Conservation (phyloP, 2,113 vertebrate genomes). For the Corythoichthys haematopterus region DNA sequence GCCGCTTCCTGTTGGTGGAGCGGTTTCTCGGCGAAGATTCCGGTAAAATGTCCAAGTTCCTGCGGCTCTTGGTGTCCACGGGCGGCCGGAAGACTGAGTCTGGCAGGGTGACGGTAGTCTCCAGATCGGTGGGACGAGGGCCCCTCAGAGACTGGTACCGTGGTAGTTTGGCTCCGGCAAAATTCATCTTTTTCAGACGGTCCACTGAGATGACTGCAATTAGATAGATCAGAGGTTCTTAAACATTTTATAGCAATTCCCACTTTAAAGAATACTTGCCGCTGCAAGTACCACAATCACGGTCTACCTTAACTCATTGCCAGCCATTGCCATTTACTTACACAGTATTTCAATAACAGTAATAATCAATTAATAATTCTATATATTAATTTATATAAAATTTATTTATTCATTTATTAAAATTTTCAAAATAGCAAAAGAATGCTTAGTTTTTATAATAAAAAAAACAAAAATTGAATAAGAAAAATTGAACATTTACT, state of each 20-base stretch:
- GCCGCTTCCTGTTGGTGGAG: conserved; percentile 69
- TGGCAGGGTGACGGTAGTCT: conserved; percentile 83
- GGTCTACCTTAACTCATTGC: too few relatives aligned
- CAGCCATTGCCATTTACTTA: too few relatives aligned
- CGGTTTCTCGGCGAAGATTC: conserved; percentile 59
- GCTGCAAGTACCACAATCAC: too few relatives aligned
- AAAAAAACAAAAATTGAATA: too few relatives aligned
- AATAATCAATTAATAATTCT: too few relatives aligned
- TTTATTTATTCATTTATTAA: too few relatives aligned
- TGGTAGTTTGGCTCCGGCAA: conserved; percentile 80
- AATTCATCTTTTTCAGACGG: conserved; percentile 85
- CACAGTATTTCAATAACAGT: too few relatives aligned
- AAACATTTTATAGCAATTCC: not conserved
- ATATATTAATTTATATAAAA: too few relatives aligned
- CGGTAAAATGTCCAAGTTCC: conserved; percentile 58
- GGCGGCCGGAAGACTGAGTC: conserved; percentile 77
- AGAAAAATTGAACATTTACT: too few relatives aligned
- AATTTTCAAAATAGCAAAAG: too few relatives aligned
- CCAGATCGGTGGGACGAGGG: conserved; percentile 78
- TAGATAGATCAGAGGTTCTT: not conserved
- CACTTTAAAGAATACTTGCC: too few relatives aligned
- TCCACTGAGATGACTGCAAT: conserved; percentile 85
- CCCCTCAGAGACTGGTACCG: conserved; percentile 82
- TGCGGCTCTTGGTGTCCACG: conserved; percentile 65
- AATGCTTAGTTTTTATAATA: too few relatives aligned